phyloP scores from a whole-genome alignment of 1,140 invertebrate species.

The Temnothorax nylanderi region DNA sequence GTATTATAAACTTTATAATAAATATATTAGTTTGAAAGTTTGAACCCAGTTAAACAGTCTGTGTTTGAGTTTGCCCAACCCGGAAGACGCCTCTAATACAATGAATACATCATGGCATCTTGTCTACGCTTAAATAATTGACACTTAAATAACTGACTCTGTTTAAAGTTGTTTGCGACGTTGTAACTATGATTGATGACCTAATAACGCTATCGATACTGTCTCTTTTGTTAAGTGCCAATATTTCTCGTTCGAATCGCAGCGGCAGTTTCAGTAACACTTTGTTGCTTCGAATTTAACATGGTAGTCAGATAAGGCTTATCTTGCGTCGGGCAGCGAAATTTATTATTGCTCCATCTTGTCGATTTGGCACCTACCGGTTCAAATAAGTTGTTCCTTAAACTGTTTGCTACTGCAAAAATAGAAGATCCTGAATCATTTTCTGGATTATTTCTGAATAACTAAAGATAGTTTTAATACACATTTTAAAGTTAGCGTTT shows the following conservation, averaged over 20 bases:
- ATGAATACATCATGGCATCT: neutral
- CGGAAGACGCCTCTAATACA: too few species aligned
- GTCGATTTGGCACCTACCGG: constrained; percentile 82
- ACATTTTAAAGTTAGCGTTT: constrained; percentile 3
- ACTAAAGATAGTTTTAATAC: constrained; percentile 1
- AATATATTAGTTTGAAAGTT: too few species aligned
- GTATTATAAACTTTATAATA: too few species aligned
- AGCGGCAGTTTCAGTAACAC: neutral
- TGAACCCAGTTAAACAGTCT: too few species aligned
- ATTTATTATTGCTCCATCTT: constrained; percentile 70
- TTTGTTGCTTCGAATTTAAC: too few species aligned
- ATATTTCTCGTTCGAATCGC: neutral
- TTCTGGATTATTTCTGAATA: neutral
- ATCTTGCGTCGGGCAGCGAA: constrained; percentile 80
- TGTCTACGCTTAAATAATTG: neutral
- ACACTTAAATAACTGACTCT: neutral
- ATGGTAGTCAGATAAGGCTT: constrained; percentile 82
- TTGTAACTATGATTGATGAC: neutral
- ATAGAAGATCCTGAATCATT: neutral
- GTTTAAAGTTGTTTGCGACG: neutral
- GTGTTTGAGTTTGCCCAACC: too few species aligned
- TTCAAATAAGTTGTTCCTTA: constrained; percentile 89
- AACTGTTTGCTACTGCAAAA: constrained; percentile 84
- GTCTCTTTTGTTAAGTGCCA: neutral
- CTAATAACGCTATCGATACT: neutral